Evolutionary conservation across 2,888 invertebrate genomes (phyloP).

Genomic region (Cephus pygmeus): DNA sequence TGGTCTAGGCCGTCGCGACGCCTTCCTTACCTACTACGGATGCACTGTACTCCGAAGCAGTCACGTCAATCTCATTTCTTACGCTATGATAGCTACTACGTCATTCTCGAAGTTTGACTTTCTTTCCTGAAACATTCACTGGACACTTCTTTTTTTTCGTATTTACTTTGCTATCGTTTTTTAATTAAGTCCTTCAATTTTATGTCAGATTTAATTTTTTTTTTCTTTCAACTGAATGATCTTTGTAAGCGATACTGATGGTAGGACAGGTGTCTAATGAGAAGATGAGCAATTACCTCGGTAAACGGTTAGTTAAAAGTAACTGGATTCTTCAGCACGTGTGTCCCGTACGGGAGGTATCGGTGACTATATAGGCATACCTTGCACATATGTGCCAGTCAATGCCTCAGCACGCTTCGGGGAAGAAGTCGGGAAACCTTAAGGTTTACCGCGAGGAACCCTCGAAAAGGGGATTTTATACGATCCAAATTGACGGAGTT

Average conservation of each 20-base stretch:
- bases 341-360: not conserved
- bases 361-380: not conserved
- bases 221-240: not conserved
- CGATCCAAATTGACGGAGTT: not conserved
- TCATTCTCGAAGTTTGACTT: not conserved
- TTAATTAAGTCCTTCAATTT: not conserved
- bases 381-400: not conserved
- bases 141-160: not conserved
- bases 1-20: conserved; percentile 41
- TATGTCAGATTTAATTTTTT: not conserved
- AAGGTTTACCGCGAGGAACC: not conserved
- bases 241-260: not conserved
- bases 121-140: not conserved
- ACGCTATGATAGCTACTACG: not conserved
- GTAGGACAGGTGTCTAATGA: not conserved
- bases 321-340: not conserved
- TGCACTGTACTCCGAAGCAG: conserved; percentile 1
- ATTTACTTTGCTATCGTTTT: not conserved
- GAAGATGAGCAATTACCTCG: not conserved
- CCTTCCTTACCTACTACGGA: conserved; percentile 39
- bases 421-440: not conserved
- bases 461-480: not conserved
- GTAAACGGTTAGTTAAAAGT: not conserved
- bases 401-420: not conserved
- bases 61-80: conserved; percentile 6